These are phyloP conservation scores for Phenganax stokvisi DNA, from an alignment of 92 coral and sea anemone genomes.

Conservation along the genomic window DNA sequence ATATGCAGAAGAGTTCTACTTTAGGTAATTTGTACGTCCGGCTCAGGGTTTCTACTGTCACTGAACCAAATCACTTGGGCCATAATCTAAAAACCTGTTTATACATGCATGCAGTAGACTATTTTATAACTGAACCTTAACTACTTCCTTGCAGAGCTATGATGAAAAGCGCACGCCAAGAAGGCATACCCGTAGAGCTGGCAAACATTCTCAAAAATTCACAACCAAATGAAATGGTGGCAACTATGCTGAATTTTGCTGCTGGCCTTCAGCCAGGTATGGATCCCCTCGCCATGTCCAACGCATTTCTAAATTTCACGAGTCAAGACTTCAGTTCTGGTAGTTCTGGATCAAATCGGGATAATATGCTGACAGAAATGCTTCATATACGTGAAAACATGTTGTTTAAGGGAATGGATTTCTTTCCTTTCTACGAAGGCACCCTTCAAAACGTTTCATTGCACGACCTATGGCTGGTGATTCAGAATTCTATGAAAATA, in stretches of 20 bases:
- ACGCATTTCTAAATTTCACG: not conserved
- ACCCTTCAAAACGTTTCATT: constrained; percentile 8
- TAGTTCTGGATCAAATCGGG: not conserved
- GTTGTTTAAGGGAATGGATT: not conserved
- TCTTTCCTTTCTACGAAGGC: not conserved
- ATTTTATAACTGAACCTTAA: too few species aligned
- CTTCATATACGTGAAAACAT: constrained; percentile 1
- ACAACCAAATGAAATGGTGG: constrained; percentile 2
- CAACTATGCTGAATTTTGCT: constrained; percentile 1
- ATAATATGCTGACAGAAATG: constrained; percentile 5
- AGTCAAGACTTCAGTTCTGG: not conserved
- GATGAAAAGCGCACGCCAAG: not conserved
- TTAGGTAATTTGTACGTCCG: not conserved
- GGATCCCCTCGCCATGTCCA: not conserved
- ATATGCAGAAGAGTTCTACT: constrained; percentile 4
- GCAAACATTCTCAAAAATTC: not conserved
- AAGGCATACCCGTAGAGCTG: not conserved
- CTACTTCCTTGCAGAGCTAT: not conserved
- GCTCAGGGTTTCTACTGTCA: not conserved
- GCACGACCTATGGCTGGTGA: not conserved
- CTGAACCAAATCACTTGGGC: not conserved
- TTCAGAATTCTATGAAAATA: not conserved
- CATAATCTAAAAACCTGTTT: too few species aligned
- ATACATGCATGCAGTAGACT: too few species aligned
- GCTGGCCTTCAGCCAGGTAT: not conserved